Conservation (phyloP, 2,888 invertebrate genomes). For the Dynastes grantii region DNA sequence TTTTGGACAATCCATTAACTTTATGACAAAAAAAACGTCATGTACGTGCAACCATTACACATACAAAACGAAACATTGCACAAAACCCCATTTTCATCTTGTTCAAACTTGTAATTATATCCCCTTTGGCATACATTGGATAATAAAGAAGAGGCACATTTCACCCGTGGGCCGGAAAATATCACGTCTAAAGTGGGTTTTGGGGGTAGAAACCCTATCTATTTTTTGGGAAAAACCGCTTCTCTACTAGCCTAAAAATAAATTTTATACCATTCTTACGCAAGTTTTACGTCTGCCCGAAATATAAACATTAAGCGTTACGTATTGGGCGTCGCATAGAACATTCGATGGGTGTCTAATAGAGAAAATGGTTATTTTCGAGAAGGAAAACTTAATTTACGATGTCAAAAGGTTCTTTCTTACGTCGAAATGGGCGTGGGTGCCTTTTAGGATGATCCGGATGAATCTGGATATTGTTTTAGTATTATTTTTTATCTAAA, state of each 20-base stretch:
- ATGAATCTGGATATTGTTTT: too few species aligned
- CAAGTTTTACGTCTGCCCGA: conserved; percentile 13
- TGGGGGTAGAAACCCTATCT: conserved; percentile 15
- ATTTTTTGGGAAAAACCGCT: conserved; percentile 47
- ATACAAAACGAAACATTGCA: not conserved
- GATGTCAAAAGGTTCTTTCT: too few species aligned
- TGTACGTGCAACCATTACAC: too few species aligned
- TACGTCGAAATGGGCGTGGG: too few species aligned
- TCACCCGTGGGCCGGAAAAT: not conserved
- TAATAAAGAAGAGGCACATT: not conserved
- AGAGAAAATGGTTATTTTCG: too few species aligned
- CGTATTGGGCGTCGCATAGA: not conserved
- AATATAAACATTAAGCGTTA: not conserved
- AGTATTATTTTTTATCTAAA: too few species aligned
- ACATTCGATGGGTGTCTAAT: not conserved
- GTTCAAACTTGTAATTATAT: not conserved
- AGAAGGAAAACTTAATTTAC: too few species aligned
- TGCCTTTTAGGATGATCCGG: too few species aligned
- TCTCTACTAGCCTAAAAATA: conserved; percentile 43
- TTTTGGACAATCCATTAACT: too few species aligned
- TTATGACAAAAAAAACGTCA: too few species aligned
- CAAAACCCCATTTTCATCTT: not conserved
- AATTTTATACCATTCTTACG: conserved; percentile 35
- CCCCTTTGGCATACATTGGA: not conserved
- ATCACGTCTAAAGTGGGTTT: conserved; percentile 13